Conservation (phyloP, 2,888 invertebrate species). For the Tiphia femorata region DNA sequence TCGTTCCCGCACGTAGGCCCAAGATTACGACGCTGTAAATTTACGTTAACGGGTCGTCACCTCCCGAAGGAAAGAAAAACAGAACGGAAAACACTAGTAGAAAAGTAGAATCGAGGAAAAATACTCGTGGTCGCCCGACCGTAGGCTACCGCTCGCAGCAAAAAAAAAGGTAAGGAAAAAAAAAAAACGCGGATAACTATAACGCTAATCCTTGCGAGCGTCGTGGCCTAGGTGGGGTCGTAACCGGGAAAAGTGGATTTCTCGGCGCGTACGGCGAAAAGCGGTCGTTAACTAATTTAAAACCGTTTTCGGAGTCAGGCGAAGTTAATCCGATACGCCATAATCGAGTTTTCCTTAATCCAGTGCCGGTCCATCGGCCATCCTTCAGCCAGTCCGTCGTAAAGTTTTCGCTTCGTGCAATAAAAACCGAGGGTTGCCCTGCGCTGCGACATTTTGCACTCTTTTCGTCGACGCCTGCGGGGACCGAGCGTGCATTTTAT, state of each 20-base stretch:
- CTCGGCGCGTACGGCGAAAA: not conserved
- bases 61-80: no score
- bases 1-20: no score
- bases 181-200: no score
- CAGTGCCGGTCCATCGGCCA: not conserved
- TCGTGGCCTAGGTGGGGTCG: no score
- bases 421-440: conserved; percentile 13
- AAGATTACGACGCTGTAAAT: no score
- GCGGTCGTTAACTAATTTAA: conserved; percentile 48
- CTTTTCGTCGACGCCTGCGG: not conserved
- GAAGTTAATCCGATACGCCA: conserved; percentile 57
- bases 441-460: not conserved
- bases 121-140: no score
- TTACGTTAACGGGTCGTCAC: no score
- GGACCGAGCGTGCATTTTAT: not conserved
- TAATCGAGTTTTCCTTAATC: conserved; percentile 49
- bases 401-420: conserved; percentile 12
- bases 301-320: conserved; percentile 47
- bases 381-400: conserved; percentile 11
- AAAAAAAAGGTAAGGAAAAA: no score
- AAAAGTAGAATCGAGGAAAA: no score
- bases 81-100: no score
- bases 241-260: conserved; percentile 9
- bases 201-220: no score
- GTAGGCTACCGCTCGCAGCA: no score